Conservation (phyloP, 30 jellyfish, hydroid and myxozoan species). For the Sanderia malayensis region DNA sequence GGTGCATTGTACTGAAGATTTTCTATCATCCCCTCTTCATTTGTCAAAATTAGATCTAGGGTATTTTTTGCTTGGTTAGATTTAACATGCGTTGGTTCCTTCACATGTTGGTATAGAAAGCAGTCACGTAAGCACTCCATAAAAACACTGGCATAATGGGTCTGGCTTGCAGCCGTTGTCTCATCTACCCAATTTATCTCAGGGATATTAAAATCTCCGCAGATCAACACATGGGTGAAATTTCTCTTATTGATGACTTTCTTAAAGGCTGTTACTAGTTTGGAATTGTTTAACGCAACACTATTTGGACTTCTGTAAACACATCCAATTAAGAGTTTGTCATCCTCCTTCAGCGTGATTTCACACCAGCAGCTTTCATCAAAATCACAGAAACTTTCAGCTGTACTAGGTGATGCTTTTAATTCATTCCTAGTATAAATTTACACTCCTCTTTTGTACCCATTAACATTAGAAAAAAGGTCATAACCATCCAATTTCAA, state of each 20-base stretch:
- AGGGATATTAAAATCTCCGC: constrained; percentile 40
- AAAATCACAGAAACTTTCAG: constrained; percentile 28
- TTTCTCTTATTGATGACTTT: constrained; percentile 13
- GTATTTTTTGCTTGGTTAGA: constrained; percentile 21
- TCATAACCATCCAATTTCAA: constrained; percentile 32
- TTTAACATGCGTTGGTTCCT: constrained; percentile 42
- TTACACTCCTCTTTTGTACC: constrained; percentile 31
- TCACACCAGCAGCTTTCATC: constrained; percentile 36
- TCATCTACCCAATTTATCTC: constrained; percentile 31
- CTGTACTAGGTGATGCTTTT: constrained; percentile 30
- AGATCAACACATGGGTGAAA: constrained; percentile 28
- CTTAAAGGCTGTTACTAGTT: constrained; percentile 33
- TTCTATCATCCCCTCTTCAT: constrained; percentile 47
- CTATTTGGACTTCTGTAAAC: constrained; percentile 36
- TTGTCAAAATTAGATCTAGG: constrained; percentile 37
- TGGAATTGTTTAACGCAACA: constrained; percentile 20
- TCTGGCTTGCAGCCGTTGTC: constrained; percentile 46
- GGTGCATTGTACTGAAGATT: constrained; percentile 31
- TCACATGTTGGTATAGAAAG: constrained; percentile 43
- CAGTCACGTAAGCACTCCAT: constrained; percentile 46
- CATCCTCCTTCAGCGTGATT: constrained; percentile 27
- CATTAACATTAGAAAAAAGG: constrained; percentile 13
- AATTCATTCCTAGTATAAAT: constrained; percentile 17
- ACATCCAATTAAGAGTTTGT: constrained; percentile 31
- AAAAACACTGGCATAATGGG: constrained; percentile 28